A percentile compares a stretch with the other conserved stretches of the same genome.
phyloP scores from a whole-genome alignment of 1,140 invertebrate genomes.

The Heliconius congener region DNA sequence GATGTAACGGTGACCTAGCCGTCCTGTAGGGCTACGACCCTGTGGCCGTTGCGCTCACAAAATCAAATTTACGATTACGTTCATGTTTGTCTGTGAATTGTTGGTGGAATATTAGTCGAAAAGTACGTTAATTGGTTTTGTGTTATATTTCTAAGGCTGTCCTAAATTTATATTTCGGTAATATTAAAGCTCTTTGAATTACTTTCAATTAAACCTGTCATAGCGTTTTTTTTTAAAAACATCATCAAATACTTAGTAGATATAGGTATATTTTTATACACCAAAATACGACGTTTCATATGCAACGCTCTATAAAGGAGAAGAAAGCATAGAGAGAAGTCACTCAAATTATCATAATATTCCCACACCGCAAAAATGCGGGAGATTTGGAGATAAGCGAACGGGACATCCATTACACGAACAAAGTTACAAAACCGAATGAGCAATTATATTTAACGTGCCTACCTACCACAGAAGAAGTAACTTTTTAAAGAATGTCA shows the following conservation, averaged over 20 bases:
- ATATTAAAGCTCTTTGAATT: too few species aligned
- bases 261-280: not conserved
- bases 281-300: not conserved
- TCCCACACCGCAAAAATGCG: not conserved
- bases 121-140: conserved; percentile 8
- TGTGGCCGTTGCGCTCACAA: conserved; percentile 12
- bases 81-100: conserved; percentile 4
- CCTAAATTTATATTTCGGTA: too few species aligned
- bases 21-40: conserved; percentile 25
- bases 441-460: not conserved
- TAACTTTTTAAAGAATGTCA: not conserved
- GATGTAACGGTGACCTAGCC: conserved; percentile 29
- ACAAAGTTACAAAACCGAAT: not conserved
- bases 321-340: not conserved
- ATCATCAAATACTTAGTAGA: too few species aligned
- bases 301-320: not conserved
- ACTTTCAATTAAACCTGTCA: too few species aligned
- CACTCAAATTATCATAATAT: not conserved
- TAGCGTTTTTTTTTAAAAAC: not conserved
- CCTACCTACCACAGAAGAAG: not conserved
- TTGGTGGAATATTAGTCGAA: not conserved
- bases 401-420: not conserved
- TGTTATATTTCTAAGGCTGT: not conserved
- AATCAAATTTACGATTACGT: not conserved
- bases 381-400: not conserved